Percentiles rank a stretch among this genome's conserved stretches.
phyloP scores from a whole-genome alignment of 2,797 vertebrate species.

The Enteromius anoplus region DNA sequence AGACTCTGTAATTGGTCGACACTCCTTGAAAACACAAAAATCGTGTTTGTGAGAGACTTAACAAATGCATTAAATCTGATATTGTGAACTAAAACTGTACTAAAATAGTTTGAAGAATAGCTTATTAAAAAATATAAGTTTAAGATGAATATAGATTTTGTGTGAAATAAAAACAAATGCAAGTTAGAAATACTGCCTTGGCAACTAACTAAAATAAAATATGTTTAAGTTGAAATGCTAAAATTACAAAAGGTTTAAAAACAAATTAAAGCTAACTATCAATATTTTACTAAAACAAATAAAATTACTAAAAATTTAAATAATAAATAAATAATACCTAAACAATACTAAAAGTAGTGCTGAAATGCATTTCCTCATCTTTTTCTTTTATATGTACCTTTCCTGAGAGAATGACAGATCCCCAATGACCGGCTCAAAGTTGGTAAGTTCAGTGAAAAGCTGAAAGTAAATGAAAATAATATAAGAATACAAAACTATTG shows the following conservation, averaged over 20 bases:
- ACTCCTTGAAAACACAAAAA: conserved; percentile 67
- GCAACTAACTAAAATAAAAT: background rate
- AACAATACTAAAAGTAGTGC: background rate
- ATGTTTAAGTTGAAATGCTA: background rate
- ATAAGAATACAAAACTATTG: too few relatives aligned
- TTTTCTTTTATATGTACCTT: conserved; percentile 74
- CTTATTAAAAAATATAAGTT: background rate
- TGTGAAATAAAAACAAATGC: background rate
- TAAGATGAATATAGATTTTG: background rate
- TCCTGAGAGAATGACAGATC: conserved; percentile 69
- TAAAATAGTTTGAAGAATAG: background rate
- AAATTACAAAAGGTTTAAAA: background rate
- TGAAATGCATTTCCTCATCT: background rate
- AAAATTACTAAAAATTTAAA: background rate
- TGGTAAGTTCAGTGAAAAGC: conserved; percentile 85
- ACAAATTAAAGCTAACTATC: background rate
- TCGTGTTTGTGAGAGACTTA: background rate
- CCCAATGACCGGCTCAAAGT: conserved; percentile 80
- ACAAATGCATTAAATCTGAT: background rate
- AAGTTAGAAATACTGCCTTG: background rate
- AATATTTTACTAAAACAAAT: conserved; percentile 26
- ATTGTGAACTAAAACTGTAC: background rate
- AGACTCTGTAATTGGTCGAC: conserved; percentile 74
- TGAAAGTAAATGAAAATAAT: conserved; percentile 57
- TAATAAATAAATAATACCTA: background rate